Evolutionary conservation across 2,113 vertebrate genomes (phyloP).

Genomic region (Glaucomys volans): DNA sequence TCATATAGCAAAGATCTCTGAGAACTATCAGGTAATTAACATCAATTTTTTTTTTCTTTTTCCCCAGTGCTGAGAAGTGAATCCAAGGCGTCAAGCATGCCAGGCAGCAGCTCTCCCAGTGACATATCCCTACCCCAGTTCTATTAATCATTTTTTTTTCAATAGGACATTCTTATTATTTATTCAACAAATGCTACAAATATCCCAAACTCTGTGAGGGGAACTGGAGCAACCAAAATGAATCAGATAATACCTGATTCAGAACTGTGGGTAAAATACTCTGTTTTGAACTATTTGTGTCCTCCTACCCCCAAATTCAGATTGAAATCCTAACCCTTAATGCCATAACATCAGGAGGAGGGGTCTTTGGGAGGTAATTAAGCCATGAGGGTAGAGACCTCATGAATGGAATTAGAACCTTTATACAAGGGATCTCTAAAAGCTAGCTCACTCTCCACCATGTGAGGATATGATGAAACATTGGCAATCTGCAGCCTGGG

Average conservation of each 20-base stretch:
- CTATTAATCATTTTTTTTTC: neutral
- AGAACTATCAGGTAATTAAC: neutral
- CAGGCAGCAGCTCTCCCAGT: neutral
- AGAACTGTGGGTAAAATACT: neutral
- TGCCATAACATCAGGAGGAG: neutral
- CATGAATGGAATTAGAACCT: neutral
- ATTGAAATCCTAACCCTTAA: neutral
- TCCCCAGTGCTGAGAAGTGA: neutral
- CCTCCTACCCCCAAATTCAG: neutral
- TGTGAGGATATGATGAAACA: neutral
- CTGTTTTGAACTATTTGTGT: neutral
- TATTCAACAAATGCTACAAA: neutral
- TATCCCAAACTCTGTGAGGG: neutral
- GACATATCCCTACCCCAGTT: neutral
- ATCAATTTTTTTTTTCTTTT: neutral
- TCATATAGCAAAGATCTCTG: neutral
- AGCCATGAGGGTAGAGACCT: neutral
- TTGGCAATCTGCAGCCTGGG: neutral
- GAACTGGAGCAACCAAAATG: neutral
- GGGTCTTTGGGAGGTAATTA: neutral
- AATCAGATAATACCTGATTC: neutral
- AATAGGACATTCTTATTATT: neutral
- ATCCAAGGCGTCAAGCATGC: neutral
- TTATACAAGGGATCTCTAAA: neutral
- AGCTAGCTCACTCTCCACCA: neutral